A percentile compares a stretch with the other conserved stretches of the same genome.
These are phyloP conservation scores for Engraulis encrasicolus DNA, from an alignment of 2,113 vertebrate genomes.

Conservation along the genomic window DNA sequence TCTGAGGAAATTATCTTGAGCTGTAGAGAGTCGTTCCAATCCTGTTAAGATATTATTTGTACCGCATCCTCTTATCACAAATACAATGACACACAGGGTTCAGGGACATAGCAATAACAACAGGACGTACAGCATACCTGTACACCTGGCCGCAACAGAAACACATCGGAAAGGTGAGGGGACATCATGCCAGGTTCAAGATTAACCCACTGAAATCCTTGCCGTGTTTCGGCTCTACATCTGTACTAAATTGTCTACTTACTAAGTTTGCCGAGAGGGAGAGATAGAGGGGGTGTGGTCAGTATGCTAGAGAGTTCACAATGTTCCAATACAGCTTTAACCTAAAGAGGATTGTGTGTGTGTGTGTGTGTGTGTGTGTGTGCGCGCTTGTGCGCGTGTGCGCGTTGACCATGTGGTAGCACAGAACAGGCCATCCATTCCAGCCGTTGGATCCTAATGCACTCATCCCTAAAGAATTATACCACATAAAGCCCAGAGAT, in stretches of 20 bases:
- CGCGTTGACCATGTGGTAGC: conserved; percentile 37
- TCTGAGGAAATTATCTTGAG: conserved; percentile 32
- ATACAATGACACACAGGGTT: conserved; percentile 22
- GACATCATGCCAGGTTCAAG: no score
- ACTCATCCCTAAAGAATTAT: conserved; percentile 27
- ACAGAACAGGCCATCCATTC: conserved; percentile 34
- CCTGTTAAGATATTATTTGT: conserved; percentile 48
- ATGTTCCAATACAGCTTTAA: conserved; percentile 15
- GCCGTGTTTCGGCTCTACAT: no score
- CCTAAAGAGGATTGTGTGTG: conserved; percentile 41
- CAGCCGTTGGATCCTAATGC: conserved; percentile 42
- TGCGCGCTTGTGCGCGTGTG: neutral
- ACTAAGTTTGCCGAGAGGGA: no score
- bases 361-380: neutral
- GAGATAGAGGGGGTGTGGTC: neutral
- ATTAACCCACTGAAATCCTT: no score
- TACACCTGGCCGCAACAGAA: neutral
- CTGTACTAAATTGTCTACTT: no score
- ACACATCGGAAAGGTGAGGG: no score
- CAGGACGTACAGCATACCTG: neutral
- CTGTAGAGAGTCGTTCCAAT: conserved; percentile 39
- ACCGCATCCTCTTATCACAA: conserved; percentile 29
- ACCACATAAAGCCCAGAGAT: neutral
- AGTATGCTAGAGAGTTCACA: conserved; percentile 31
- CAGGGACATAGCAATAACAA: conserved; percentile 35